Evolutionary conservation across 2,113 vertebrate genomes (phyloP).

Genomic region (Pelecanus crispus): DNA sequence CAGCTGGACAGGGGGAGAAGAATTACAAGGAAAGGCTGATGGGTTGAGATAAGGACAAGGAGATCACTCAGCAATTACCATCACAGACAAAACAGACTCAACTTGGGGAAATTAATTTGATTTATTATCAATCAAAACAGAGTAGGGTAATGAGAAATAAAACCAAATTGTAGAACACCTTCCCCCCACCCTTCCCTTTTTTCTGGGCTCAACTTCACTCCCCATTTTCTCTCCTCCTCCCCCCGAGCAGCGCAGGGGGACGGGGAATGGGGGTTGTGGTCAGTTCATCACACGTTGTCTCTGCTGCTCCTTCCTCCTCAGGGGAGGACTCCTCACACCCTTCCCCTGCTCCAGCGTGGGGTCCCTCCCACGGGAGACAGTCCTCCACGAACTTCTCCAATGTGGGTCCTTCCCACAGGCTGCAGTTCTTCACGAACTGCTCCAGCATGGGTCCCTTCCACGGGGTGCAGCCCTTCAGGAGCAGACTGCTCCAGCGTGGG

Average conservation of each 20-base stretch:
- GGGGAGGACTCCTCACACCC: not conserved
- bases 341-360: not conserved
- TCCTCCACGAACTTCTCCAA: not conserved
- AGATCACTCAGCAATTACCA: not conserved
- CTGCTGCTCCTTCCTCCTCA: not conserved
- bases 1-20: rapidly evolving
- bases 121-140: not conserved
- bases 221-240: not conserved
- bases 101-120: not conserved
- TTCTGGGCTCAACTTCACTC: not conserved
- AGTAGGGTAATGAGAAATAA: not conserved
- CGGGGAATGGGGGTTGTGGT: not conserved
- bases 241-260: rapidly evolving
- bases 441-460: not conserved
- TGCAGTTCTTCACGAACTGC: not conserved
- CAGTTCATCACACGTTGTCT: not conserved
- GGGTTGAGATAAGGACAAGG: not conserved
- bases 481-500: not conserved
- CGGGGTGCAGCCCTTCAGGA: not conserved
- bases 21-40: not conserved
- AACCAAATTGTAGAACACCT: not conserved
- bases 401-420: rapidly evolving
- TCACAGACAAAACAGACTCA: not conserved
- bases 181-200: not conserved
- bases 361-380: not conserved